A percentile compares a stretch with the other conserved stretches of the same genome.
Evolutionary conservation across 2,113 vertebrate genomes (phyloP).

Genomic region (Pelmatolapia mariae): DNA sequence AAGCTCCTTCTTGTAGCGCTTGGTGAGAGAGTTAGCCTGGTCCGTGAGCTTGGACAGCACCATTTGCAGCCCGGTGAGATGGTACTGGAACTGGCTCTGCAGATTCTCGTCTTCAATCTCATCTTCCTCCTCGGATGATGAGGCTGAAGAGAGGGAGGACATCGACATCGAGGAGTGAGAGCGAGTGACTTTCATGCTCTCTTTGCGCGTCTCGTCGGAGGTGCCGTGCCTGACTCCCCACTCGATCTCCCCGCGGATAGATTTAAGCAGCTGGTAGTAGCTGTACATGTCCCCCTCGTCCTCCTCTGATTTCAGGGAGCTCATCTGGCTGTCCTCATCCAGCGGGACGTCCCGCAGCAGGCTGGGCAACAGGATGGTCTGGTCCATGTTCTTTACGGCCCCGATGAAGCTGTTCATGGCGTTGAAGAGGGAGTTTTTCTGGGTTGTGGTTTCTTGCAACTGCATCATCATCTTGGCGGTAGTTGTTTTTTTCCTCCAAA

Average conservation of each 20-base stretch:
- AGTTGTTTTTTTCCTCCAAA: not conserved
- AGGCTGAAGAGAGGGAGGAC: not conserved
- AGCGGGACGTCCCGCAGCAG: constrained; percentile 92
- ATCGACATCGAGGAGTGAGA: constrained; percentile 42
- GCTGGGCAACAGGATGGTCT: constrained; percentile 96
- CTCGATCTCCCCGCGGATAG: constrained; percentile 92
- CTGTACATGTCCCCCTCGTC: constrained; percentile 89
- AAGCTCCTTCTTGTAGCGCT: constrained; percentile 94
- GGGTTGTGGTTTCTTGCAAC: constrained; percentile 80
- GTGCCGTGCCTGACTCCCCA: constrained; percentile 82
- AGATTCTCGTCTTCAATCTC: constrained; percentile 85
- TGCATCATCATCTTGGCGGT: constrained; percentile 77
- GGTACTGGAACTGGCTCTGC: constrained; percentile 90
- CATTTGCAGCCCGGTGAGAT: constrained; percentile 88
- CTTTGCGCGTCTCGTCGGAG: constrained; percentile 76
- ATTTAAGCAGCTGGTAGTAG: constrained; percentile 93
- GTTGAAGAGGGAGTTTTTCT: constrained; percentile 93
- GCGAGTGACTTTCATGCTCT: constrained; percentile 71
- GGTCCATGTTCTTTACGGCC: constrained; percentile 98
- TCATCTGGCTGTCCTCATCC: constrained; percentile 62
- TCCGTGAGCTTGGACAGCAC: constrained; percentile 91
- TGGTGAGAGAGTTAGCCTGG: constrained; percentile 90
- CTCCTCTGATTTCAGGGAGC: constrained; percentile 46
- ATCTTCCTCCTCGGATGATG: constrained; percentile 48
- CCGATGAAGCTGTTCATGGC: constrained; percentile 96